Percentiles rank a stretch among this genome's conserved stretches.
phyloP scores from a whole-genome alignment of 2,888 invertebrate genomes.

The Apodemia hepburni region DNA sequence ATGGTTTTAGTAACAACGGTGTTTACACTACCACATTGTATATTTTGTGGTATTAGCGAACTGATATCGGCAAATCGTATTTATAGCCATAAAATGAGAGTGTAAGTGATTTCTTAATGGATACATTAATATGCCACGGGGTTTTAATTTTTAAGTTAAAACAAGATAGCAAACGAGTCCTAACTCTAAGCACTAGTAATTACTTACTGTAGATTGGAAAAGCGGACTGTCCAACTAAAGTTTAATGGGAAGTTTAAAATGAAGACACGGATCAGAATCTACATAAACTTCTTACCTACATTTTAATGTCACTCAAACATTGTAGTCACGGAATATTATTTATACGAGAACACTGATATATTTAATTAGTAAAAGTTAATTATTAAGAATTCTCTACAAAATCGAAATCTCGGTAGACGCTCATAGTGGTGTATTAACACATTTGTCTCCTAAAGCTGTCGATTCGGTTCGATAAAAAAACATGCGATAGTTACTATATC shows the following conservation, averaged over 20 bases:
- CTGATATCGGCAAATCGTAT: too few species aligned
- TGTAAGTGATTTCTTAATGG: neutral
- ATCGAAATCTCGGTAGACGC: too few species aligned
- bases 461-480: too few species aligned
- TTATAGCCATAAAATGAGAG: neutral
- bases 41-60: too few species aligned
- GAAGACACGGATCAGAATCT: conserved; percentile 6
- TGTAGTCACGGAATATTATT: neutral
- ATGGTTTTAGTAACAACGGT: too few species aligned
- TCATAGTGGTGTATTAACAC: too few species aligned
- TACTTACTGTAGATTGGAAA: neutral
- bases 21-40: too few species aligned
- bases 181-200: neutral
- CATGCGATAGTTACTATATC: too few species aligned
- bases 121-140: neutral
- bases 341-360: neutral
- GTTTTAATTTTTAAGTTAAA: neutral
- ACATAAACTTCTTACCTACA: conserved; percentile 17
- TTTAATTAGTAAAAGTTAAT: too few species aligned
- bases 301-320: conserved; percentile 19
- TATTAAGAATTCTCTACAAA: too few species aligned
- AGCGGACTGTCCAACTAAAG: neutral
- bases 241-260: conserved; percentile 14
- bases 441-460: too few species aligned
- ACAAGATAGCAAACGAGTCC: neutral